Conservation (phyloP, 2,113 vertebrate species). For the Nansenia antarctica region DNA sequence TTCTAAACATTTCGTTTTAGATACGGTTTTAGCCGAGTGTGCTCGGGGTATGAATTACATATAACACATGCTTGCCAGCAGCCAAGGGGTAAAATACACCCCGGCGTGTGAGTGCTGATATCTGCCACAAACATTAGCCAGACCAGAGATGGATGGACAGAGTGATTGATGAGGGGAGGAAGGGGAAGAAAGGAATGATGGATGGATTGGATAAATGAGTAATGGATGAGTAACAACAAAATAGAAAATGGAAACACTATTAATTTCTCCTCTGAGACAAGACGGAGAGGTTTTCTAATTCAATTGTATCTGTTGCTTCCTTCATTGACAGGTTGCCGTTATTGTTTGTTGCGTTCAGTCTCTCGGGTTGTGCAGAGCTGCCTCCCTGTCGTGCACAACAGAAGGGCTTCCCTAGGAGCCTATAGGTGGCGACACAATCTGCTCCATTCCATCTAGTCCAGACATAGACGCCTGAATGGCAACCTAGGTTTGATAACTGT, state of each 20-base stretch:
- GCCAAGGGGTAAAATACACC: not conserved
- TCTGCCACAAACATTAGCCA: slow-evolving; percentile 34
- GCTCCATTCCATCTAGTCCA: not conserved
- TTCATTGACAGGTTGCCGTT: slow-evolving; percentile 20
- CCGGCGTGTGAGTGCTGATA: slow-evolving; percentile 34
- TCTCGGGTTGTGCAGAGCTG: not conserved
- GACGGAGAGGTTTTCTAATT: slow-evolving; percentile 10
- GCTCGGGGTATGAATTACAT: not conserved
- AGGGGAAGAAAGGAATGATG: slow-evolving; percentile 43
- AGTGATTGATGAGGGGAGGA: slow-evolving; percentile 46
- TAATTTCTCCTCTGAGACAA: slow-evolving; percentile 37
- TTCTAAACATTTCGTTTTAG: not conserved
- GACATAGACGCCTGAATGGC: not conserved
- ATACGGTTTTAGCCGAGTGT: not conserved
- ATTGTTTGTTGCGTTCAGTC: slow-evolving; percentile 18
- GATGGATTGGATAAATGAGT: slow-evolving; percentile 41
- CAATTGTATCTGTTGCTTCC: slow-evolving; percentile 29
- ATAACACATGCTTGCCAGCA: not conserved
- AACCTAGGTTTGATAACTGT: not conserved
- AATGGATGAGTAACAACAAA: slow-evolving; percentile 44
- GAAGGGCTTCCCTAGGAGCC: slow-evolving; percentile 17
- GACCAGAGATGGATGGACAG: slow-evolving; percentile 28
- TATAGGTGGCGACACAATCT: slow-evolving; percentile 32
- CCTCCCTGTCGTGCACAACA: not conserved
- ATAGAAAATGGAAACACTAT: slow-evolving; percentile 40